Percentiles rank a stretch among this genome's conserved stretches.
phyloP scores from a whole-genome alignment of 2,113 vertebrate genomes.

The Chionomys nivalis region DNA sequence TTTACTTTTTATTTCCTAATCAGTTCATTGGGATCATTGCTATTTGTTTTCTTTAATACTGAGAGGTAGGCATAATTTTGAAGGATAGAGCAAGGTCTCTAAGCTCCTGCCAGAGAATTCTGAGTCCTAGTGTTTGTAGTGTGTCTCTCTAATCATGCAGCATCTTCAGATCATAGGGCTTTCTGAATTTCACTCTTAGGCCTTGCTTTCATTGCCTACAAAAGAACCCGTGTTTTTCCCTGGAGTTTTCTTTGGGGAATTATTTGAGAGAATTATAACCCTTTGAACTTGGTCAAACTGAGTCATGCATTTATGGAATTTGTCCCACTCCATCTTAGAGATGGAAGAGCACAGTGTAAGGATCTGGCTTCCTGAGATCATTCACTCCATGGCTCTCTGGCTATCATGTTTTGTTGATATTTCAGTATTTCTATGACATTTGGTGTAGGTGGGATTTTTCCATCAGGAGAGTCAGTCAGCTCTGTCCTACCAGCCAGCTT shows the following conservation, averaged over 20 bases:
- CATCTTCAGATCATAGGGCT: background rate
- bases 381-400: background rate
- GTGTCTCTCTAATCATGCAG: too few relatives aligned
- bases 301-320: slow-evolving; percentile 11
- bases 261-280: background rate
- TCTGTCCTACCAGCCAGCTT: background rate
- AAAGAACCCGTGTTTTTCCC: background rate
- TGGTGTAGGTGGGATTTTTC: background rate
- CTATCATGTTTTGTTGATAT: background rate
- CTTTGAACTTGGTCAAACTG: background rate
- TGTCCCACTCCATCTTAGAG: background rate
- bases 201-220: background rate
- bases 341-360: background rate
- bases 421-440: slow-evolving; percentile 2
- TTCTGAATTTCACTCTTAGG: background rate
- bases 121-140: background rate
- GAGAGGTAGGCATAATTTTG: background rate
- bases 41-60: slow-evolving; percentile 25
- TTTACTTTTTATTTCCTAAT: slow-evolving; percentile 40
- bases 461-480: background rate
- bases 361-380: background rate
- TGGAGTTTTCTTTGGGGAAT: background rate
- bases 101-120: background rate
- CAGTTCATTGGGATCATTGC: background rate
- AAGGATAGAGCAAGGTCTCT: background rate